Base-by-base conservation (phyloP, 2,797 vertebrate species). In the Sebastes reedi region DNA sequence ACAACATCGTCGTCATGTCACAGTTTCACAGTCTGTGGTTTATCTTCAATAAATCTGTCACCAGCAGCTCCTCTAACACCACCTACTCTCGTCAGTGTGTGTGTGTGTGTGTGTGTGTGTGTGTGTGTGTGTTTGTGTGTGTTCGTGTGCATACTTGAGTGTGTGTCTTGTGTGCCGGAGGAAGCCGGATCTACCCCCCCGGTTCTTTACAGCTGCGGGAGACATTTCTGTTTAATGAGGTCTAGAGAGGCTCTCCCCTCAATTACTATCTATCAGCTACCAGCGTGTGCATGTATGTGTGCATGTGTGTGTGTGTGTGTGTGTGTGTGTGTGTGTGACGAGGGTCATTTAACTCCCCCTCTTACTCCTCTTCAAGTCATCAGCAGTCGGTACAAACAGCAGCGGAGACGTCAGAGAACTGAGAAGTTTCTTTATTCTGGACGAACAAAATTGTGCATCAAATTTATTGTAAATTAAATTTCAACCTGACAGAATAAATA, bases 191-290 rank as follows among this genome's bases (percentile, higher is more conserved):
- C 87, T 79, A 75, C 82, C 88, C 88, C 85, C 75, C 56, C 36
- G 54, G 68, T 73, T 89, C 80, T 88, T 80, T 88, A 88, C 93
- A 94, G 90, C 94, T 94, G 94, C 67, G 73, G 87, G 89, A 93
- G 93, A 92, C 85, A 14, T 91, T 88, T 82, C 79, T 90, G 75
- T 92, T 90, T 95, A 94, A 94, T 94, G 89, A 93, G 91, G 85
- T 93, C 90, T 83, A 88, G 86, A 82, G 81, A 92, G 89, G 87
- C 77, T 89, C 77, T 87, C 88, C 92, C 88, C 87, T 93, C 89
- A 92, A 94, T 94, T 92, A 94, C 87, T 76, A 90, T 94, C 88
- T 73, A 88, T 93, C 90, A 94, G 82, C 80, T 75, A 39, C 36
- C 36, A 39, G 20, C 32, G 60, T 62, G 30, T 34, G 60, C 34